These are phyloP conservation scores for Orthosia gracilis DNA, from an alignment of 2,888 invertebrate genomes.

Conservation along the genomic window DNA sequence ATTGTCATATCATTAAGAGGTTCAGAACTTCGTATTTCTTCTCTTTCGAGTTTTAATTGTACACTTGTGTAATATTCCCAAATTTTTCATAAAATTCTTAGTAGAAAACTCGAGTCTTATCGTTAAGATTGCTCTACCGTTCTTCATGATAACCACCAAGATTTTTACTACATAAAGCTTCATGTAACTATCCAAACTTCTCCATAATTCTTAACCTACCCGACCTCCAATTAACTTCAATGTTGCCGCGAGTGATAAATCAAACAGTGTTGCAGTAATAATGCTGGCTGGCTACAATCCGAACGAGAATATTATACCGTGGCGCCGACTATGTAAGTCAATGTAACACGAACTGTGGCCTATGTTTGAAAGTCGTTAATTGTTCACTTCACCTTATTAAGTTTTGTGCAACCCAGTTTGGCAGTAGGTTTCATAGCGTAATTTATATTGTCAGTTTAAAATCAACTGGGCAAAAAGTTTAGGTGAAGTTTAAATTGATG, in stretches of 20 bases:
- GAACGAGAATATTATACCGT: constrained; percentile 44
- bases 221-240: constrained; percentile 46
- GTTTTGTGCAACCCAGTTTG: constrained; percentile 35
- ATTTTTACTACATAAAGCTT: constrained; percentile 3
- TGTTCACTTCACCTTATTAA: constrained; percentile 50
- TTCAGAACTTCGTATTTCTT: constrained; percentile 1
- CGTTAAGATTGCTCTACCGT: not conserved
- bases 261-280: constrained; percentile 69
- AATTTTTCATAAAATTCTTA: not conserved
- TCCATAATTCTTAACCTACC: constrained; percentile 38
- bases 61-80: not conserved
- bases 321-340: constrained; percentile 66
- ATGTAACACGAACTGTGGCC: constrained; percentile 61
- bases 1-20: constrained; percentile 4
- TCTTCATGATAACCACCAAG: not conserved
- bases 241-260: constrained; percentile 49
- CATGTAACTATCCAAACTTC: constrained; percentile 22
- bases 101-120: not conserved
- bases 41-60: constrained; percentile 4
- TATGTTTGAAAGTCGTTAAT: constrained; percentile 55
- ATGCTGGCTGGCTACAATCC: constrained; percentile 48
- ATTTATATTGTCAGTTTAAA: constrained; percentile 42
- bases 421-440: constrained; percentile 30
- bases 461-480: constrained; percentile 28
- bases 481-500: constrained; percentile 52